Evolutionary conservation across 2,797 vertebrate species (phyloP).

Genomic region (Bradypodion pumilum): DNA sequence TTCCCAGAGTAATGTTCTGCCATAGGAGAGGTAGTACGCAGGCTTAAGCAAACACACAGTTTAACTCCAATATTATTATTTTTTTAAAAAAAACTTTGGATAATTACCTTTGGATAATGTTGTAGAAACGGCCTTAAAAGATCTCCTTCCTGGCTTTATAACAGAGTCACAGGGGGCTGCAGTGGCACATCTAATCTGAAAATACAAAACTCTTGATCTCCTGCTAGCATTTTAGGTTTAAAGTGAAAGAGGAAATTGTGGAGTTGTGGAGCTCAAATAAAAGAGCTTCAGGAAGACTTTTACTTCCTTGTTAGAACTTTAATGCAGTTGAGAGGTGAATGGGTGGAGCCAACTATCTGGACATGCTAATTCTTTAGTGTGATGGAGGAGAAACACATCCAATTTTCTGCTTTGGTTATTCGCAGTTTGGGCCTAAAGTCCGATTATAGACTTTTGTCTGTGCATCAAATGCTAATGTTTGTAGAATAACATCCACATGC

Average conservation of each 20-base stretch:
- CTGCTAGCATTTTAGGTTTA: neutral
- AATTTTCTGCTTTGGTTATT: neutral
- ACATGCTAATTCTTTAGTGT: neutral
- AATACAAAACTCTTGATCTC: neutral
- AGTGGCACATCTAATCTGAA: neutral
- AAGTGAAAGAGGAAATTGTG: neutral
- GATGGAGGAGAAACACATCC: neutral
- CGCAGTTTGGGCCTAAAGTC: neutral
- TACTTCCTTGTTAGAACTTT: conserved; percentile 17
- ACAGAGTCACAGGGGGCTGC: neutral
- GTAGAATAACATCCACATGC: neutral
- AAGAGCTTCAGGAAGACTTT: neutral
- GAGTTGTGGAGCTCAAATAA: neutral
- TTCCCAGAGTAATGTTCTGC: neutral
- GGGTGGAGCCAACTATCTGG: neutral
- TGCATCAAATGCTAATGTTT: neutral
- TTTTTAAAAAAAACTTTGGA: neutral
- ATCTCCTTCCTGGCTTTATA: too few species aligned
- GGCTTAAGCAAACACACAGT: neutral
- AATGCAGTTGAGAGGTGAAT: neutral
- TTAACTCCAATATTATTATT: too few species aligned
- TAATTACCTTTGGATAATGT: neutral
- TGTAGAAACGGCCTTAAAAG: neutral
- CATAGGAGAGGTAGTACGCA: neutral
- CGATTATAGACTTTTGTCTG: neutral